phyloP scores from a whole-genome alignment of 2,113 vertebrate species.

The Argyrosomus japonicus region DNA sequence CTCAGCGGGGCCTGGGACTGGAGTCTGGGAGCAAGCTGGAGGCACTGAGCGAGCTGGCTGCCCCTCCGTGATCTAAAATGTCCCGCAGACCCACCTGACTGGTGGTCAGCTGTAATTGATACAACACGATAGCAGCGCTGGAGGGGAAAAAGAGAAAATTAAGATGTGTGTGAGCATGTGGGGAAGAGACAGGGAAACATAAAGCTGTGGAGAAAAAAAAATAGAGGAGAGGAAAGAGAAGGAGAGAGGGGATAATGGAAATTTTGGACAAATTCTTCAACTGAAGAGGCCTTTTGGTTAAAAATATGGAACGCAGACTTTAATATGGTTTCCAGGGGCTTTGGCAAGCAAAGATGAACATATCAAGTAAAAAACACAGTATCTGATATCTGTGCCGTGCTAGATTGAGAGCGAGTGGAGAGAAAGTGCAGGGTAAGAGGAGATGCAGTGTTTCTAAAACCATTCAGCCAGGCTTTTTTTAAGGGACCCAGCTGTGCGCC shows the following conservation, averaged over 20 bases:
- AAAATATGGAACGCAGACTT: constrained; percentile 71
- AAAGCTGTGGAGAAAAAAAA: constrained; percentile 35
- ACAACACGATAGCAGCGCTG: constrained; percentile 63
- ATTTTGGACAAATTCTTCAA: constrained; percentile 74
- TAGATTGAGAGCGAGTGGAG: constrained; percentile 49
- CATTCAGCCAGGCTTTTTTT: constrained; percentile 75
- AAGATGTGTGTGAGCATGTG: constrained; percentile 75
- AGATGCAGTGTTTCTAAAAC: constrained; percentile 79
- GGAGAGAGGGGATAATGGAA: constrained; percentile 71
- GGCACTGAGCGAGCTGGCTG: constrained; percentile 67
- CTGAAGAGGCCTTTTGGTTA: constrained; percentile 68
- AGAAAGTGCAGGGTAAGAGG: constrained; percentile 70
- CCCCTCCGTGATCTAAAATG: constrained; percentile 74
- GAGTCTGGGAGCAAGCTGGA: constrained; percentile 68
- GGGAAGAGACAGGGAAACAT: constrained; percentile 61
- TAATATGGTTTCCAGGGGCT: constrained; percentile 80
- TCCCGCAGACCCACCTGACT: constrained; percentile 81
- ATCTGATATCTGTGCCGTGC: constrained; percentile 71
- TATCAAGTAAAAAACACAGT: constrained; percentile 74
- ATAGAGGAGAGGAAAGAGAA: constrained; percentile 41
- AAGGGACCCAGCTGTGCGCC: constrained; percentile 80
- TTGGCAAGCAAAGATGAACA: constrained; percentile 76
- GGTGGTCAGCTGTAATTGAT: constrained; percentile 81
- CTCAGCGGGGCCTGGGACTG: constrained; percentile 76
- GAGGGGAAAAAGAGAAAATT: constrained; percentile 67